Conservation (phyloP, 2,797 vertebrate species). For the Notolepis coatsorum region DNA sequence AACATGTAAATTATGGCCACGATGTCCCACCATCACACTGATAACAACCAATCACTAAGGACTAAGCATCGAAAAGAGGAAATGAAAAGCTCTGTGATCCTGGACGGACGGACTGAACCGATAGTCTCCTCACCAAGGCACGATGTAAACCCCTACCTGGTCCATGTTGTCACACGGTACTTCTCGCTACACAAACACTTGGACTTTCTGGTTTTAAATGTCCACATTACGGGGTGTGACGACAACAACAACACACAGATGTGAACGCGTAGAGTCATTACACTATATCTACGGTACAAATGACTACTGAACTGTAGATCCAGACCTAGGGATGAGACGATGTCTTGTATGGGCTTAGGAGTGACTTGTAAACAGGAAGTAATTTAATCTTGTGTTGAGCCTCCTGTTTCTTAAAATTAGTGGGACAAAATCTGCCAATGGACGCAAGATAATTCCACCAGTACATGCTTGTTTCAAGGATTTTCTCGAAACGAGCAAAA, state of each 20-base stretch:
- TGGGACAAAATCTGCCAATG: too few relatives aligned
- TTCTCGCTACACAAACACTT: not conserved
- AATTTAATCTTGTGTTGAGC: too few relatives aligned
- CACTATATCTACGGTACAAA: too few relatives aligned
- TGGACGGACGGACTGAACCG: constrained; percentile 25
- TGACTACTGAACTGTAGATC: too few relatives aligned
- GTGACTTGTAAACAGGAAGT: constrained; percentile 31
- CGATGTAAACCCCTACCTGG: constrained; percentile 21
- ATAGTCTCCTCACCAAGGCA: constrained; percentile 37
- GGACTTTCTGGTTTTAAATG: constrained; percentile 27
- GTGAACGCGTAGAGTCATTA: too few relatives aligned
- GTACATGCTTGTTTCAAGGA: too few relatives aligned
- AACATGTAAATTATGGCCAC: too few relatives aligned
- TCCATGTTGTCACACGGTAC: constrained; percentile 33
- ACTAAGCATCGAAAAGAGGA: constrained; percentile 11
- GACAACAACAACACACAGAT: too few relatives aligned
- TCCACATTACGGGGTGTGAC: constrained; percentile 13
- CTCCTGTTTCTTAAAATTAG: too few relatives aligned
- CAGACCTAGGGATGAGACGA: constrained; percentile 34
- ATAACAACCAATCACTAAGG: constrained; percentile 1
- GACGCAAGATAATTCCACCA: too few relatives aligned
- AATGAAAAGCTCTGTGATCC: constrained; percentile 23
- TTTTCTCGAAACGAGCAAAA: too few relatives aligned
- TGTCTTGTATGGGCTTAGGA: constrained; percentile 10
- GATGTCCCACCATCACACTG: not conserved